These are phyloP conservation scores for Octodon degus DNA, from an alignment of 2,113 vertebrate genomes.

Conservation along the genomic window DNA sequence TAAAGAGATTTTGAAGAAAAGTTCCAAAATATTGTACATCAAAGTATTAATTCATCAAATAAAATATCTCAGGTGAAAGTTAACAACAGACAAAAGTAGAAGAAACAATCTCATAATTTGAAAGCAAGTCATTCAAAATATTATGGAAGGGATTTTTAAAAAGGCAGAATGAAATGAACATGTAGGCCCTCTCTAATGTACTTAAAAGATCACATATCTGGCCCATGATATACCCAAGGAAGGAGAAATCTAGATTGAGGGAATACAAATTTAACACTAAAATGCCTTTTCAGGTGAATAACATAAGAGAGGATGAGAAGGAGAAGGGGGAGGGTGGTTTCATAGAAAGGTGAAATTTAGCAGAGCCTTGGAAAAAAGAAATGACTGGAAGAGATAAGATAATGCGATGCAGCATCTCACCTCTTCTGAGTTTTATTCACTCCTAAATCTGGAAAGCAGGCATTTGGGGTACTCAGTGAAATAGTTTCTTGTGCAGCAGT, in stretches of 20 bases:
- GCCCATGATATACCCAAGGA: not conserved
- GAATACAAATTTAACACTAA: not conserved
- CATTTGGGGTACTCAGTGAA: rapidly evolving
- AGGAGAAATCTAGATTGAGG: not conserved
- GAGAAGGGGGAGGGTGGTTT: not conserved
- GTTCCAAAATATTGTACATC: not conserved
- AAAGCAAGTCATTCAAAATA: not conserved
- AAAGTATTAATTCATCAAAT: not conserved
- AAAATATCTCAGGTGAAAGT: not conserved
- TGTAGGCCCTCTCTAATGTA: not conserved
- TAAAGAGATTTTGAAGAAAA: not conserved
- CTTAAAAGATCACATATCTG: not conserved
- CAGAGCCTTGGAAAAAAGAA: not conserved
- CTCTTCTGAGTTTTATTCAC: not conserved
- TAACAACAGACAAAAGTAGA: not conserved
- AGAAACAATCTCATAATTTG: not conserved
- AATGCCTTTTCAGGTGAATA: not conserved
- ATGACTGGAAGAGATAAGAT: not conserved
- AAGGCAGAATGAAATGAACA: not conserved
- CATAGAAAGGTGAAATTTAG: not conserved
- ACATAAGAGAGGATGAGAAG: not conserved
- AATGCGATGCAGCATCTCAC: not conserved
- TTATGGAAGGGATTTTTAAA: not conserved
- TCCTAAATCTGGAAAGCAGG: not conserved
- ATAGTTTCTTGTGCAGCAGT: not conserved